Evolutionary conservation across 1,140 invertebrate species (phyloP), one percentile per base, ranked within the genome.

Genomic region (Ruditapes philippinarum): DNA sequence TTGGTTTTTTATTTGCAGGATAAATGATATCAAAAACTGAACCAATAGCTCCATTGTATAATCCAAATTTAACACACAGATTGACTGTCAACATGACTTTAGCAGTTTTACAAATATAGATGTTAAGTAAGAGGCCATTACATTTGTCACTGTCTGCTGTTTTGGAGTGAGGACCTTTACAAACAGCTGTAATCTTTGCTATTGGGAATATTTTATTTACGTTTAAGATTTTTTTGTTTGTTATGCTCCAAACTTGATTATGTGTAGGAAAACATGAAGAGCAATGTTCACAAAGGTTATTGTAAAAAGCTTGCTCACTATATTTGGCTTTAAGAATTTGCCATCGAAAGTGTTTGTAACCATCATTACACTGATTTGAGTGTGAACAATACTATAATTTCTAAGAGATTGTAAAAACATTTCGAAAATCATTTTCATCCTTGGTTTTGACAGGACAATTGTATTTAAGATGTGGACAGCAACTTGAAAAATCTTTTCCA

Each of bases 271-370:
- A 14, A 87, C 51, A 42, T 40, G 25, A 12, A 85, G 68, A 19
- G 36, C 82, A 40, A 65, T 78, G 25, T n/a, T 33, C 40, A 36
- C 17, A 14, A 49, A 68, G 25, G 5, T 38, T 19, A 40, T 76
- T 12, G 9, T 36, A 28, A 25, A 76, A 38, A 33, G 38, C 42
- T 45, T 74, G n/a, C 11, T 76, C 36, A 74, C 33, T 40, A 78
- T 76, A 60, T 51, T 14, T 78, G 11, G 7, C 3, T 87, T 68
- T 79, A 12, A 79, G 57, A 80, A 31, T 68, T 45, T 79, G 28
- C 86, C 86, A 88, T n/a, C 68, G 60, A 88, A 88, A 88, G 11
- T 88, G 42, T 65, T 68, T 88, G 86, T 28, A 88, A 51, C 76
- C 86, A 88, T 68, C 68, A 22, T 80, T 17, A 14, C 14, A 36